Evolutionary conservation across 1,140 invertebrate genomes (phyloP).

Genomic region (Helicorthomorpha holstii): DNA sequence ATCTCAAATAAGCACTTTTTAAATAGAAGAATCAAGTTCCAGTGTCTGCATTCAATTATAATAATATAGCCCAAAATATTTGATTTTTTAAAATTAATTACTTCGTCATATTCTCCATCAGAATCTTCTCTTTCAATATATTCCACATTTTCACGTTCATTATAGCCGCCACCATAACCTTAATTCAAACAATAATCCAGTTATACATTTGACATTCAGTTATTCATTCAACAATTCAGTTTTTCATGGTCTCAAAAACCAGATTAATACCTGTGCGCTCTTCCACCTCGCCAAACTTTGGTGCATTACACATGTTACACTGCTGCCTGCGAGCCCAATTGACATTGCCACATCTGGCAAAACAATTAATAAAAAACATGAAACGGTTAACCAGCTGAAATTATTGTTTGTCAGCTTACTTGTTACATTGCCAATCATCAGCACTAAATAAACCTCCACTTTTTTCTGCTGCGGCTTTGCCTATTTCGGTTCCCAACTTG

Average conservation of each 20-base stretch:
- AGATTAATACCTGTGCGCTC: constrained; percentile 32
- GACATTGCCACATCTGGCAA: constrained; percentile 79
- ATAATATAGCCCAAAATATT: constrained; percentile 11
- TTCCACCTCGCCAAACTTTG: constrained; percentile 83
- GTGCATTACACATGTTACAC: constrained; percentile 98
- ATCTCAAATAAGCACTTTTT: not conserved
- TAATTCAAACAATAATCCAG: not conserved
- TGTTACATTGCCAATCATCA: constrained; percentile 98
- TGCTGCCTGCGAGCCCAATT: constrained; percentile 94
- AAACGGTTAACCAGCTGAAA: not conserved
- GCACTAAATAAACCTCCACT: constrained; percentile 94
- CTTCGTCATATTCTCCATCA: constrained; percentile 82
- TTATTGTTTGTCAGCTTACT: constrained; percentile 31
- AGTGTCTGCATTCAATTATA: constrained; percentile 3
- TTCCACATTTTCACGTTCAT: constrained; percentile 81
- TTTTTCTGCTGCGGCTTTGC: constrained; percentile 94
- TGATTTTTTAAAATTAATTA: constrained; percentile 22
- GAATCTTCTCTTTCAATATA: constrained; percentile 76
- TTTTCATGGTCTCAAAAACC: not conserved
- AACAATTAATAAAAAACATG: not conserved
- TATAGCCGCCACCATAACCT: constrained; percentile 45
- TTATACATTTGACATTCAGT: not conserved
- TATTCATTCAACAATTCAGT: not conserved
- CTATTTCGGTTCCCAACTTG: constrained; percentile 90
- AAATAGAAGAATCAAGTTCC: not conserved